Percentiles rank a stretch among this genome's conserved stretches.
These are phyloP conservation scores for Anguilla japonica DNA, from an alignment of 2,113 vertebrate genomes.

Conservation along the genomic window DNA sequence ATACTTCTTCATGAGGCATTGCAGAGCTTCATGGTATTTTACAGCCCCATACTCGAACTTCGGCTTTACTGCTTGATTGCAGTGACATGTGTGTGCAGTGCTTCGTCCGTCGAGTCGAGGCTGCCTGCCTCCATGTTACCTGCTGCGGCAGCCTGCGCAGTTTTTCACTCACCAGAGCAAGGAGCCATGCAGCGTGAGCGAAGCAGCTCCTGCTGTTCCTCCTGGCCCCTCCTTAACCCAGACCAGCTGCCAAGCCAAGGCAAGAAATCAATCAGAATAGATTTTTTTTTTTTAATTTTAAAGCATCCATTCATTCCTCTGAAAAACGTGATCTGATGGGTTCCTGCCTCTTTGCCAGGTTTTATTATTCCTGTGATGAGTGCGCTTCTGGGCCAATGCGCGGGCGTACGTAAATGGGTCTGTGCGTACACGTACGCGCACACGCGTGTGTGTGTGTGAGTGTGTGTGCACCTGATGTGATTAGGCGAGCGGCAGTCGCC, in stretches of 20 bases:
- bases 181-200: neutral
- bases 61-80: neutral
- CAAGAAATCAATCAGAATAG: neutral
- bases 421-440: neutral
- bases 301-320: neutral
- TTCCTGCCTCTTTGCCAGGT: neutral
- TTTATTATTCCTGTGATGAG: neutral
- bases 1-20: no score
- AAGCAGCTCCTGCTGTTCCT: neutral
- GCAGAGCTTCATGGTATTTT: neutral
- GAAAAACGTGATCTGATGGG: neutral
- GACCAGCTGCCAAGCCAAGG: neutral
- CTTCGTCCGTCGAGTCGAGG: neutral
- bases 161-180: neutral
- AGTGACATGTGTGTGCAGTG: neutral
- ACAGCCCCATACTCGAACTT: neutral
- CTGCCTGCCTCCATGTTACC: neutral
- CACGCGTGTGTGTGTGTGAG: neutral
- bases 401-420: neutral
- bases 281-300: neutral
- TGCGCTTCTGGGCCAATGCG: neutral
- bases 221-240: neutral
- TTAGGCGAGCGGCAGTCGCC: neutral
- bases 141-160: neutral
- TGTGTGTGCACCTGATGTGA: neutral